Evolutionary conservation across 2,113 vertebrate genomes (phyloP), one percentile per base, ranked within the genome.

Genomic region (Python bivittatus): DNA sequence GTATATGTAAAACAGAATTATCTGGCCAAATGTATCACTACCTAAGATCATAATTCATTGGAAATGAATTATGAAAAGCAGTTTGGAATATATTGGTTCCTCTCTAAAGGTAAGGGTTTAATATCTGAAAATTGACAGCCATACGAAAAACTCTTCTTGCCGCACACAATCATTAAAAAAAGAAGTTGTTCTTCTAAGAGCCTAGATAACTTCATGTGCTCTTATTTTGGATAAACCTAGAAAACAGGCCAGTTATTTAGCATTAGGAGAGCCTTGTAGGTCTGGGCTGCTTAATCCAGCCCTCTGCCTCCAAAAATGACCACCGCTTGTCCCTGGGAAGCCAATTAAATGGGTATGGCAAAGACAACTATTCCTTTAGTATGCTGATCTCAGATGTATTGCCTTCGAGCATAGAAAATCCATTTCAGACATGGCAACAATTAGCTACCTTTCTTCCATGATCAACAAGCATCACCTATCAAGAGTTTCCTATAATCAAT

Each of bases 51-150:
- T n/a, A n/a, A n/a, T n/a, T n/a, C n/a, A n/a, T n/a, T 64, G 57
- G 42, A n/a, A n/a, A n/a, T n/a, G n/a, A 27, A 60, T 94, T 91
- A 93, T 88, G 44, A 89, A 93, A 1, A 56, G 42, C 53, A 85
- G 86, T 91, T 85, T 61, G 27, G 42, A 13, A 85, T 84, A 11
- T 89, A 91, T 2, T 27, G 91, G 91, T 93, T 48, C 2, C 53
- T 0, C 88, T 33, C 68, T 64, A 48, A 53, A 48, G 56, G 56
- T 33, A 87, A 88, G 48, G 3, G 44, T 27, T 60, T n/a, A 83
- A 33, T 88, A 92, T 48, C 11, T 92, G 68, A 68, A 88, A 48
- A 52, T 84, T 84, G 42, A 79, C 68, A 57, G 15, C 61, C 25
- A 9, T 83, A 84, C 38, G 48, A 27, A 29, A 29, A 89, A 86